Base-by-base conservation (phyloP, 2,888 invertebrate genomes). In the Endotricha flammealis region DNA sequence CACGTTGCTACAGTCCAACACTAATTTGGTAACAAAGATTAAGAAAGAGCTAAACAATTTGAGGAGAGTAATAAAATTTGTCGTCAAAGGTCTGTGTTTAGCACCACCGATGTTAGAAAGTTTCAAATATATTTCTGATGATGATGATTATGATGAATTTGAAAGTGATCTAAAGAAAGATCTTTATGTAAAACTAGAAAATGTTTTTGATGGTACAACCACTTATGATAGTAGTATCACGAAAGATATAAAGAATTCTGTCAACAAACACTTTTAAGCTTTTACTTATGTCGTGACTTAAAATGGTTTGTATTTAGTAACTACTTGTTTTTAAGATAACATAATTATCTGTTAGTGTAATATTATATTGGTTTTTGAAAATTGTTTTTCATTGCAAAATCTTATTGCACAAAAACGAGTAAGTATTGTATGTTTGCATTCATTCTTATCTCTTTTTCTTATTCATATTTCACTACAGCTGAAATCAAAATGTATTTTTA, bases 21-120 rank as follows among this genome's bases (percentile, higher is more conserved):
- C 64, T 7, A 71, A 64, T 47, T 44, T 75, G 29, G 42, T 75
- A 1, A 46, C 42, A 9, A 78, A 63, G 52, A 48, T 81, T 10
- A 71, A 66, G 44, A 78, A 65, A 29, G 82, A 83, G 48, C 42
- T 82, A 33, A 30, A 42, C 1, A 63, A 40, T 30, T 60, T 79
- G 52, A 81, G 65, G 41, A 57, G 65, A 3, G 46, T 71, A 5
- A 44, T 81, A 1, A 81, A 80, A 46, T 55, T 57, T 22, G 60
- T 75, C 0, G 56, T 70, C 6, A 81, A 73, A 53, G 63, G 65
- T 38, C 53, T 81, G 11, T 54, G 50, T 12, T 45, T 41, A 16
- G 35, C 51, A 1, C 61, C 71, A 1, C 42, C 56, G 17, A 28
- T 54, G 2, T 33, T 17, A 2, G 20, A 20, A 20, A 4, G 20